Conservation (phyloP, 2,888 invertebrate genomes). For the Himalopsyche tibetana region DNA sequence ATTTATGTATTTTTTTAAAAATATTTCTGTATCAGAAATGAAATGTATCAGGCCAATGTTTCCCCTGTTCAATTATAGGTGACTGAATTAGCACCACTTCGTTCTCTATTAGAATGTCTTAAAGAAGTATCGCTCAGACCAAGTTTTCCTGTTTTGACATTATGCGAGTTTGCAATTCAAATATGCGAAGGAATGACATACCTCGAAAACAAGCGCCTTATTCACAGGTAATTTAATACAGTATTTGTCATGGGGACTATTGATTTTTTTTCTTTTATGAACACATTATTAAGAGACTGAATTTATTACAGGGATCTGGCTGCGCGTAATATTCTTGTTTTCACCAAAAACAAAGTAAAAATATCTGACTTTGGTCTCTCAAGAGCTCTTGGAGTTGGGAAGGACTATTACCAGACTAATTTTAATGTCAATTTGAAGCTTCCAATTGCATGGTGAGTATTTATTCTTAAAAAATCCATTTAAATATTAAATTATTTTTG, state of each 20-base stretch:
- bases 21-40: slow-evolving; percentile 24
- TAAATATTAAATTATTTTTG: too few relatives aligned
- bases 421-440: slow-evolving; percentile 97
- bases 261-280: not conserved
- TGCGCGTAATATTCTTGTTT: slow-evolving; percentile 97
- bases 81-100: slow-evolving; percentile 95
- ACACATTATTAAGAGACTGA: not conserved
- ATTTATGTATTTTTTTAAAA: slow-evolving; percentile 16
- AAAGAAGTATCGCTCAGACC: slow-evolving; percentile 93
- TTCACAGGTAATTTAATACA: slow-evolving; percentile 83
- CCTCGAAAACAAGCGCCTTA: slow-evolving; percentile 95
- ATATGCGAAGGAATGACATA: slow-evolving; percentile 99
- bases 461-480: not conserved
- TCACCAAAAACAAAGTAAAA: slow-evolving; percentile 97
- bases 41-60: not conserved
- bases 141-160: slow-evolving; percentile 93
- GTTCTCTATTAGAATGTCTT: slow-evolving; percentile 96
- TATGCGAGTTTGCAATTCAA: slow-evolving; percentile 97
- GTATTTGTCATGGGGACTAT: not conserved
- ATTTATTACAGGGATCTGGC: slow-evolving; percentile 89
- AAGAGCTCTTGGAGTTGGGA: slow-evolving; percentile 95
- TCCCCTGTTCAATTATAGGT: slow-evolving; percentile 77
- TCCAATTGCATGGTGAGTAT: slow-evolving; percentile 94
- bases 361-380: slow-evolving; percentile 99
- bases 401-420: slow-evolving; percentile 99